A percentile compares a stretch with the other conserved stretches of the same genome.
These are phyloP conservation scores for Trematocara stigmaticum DNA, from an alignment of 2,113 vertebrate species.

Conservation along the genomic window DNA sequence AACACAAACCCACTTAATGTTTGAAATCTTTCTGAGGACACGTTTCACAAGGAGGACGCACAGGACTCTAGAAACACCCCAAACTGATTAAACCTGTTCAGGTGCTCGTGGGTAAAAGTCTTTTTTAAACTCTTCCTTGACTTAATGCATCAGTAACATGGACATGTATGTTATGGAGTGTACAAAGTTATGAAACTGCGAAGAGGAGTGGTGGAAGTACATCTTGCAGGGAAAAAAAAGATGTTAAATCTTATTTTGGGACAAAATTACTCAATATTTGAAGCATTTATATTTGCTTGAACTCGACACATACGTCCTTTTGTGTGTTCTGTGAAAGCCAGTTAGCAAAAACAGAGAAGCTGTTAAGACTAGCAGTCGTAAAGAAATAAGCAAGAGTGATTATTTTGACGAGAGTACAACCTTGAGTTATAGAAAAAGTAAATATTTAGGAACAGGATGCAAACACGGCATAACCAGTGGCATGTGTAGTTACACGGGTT, in stretches of 20 bases:
- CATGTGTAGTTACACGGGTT: background rate
- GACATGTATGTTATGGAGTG: background rate
- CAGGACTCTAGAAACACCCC: no score
- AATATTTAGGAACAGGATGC: background rate
- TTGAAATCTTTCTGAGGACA: background rate
- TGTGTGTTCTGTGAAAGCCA: background rate
- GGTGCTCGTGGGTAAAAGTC: background rate
- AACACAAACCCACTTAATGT: background rate
- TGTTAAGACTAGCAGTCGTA: fast-evolving
- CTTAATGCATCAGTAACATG: background rate
- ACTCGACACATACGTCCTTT: fast-evolving
- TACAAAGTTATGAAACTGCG: no score
- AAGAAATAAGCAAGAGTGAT: background rate
- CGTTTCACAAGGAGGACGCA: background rate
- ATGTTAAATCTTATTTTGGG: fast-evolving
- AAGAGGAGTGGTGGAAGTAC: background rate
- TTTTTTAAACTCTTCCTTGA: background rate
- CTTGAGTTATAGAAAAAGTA: background rate
- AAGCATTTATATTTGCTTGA: background rate
- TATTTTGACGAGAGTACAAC: background rate
- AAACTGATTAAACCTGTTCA: background rate
- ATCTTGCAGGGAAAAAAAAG: fast-evolving
- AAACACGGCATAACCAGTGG: background rate
- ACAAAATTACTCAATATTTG: background rate
- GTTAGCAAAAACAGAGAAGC: background rate